Evolutionary conservation across 2,797 vertebrate genomes (phyloP).

Genomic region (Leontocebus nigricollis): DNA sequence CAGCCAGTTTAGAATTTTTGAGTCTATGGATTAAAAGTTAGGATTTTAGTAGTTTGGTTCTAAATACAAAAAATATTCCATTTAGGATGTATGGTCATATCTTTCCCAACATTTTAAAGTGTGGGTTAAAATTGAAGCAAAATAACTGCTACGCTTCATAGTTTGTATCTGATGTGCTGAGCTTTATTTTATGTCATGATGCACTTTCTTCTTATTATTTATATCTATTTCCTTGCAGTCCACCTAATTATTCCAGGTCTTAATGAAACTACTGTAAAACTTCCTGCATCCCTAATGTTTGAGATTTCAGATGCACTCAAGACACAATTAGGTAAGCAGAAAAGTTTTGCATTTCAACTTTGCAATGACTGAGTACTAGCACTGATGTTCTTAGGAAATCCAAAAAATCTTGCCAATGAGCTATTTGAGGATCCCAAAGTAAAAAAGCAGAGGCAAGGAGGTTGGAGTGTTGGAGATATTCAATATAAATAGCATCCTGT

Average conservation of each 20-base stretch:
- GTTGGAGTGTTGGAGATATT: neutral
- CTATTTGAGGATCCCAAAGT: neutral
- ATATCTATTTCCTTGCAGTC: slow-evolving; percentile 78
- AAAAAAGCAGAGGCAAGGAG: neutral
- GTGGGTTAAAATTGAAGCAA: neutral
- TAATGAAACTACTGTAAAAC: slow-evolving; percentile 84
- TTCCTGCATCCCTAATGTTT: slow-evolving; percentile 81
- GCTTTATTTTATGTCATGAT: neutral
- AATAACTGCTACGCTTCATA: neutral
- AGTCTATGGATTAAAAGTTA: neutral
- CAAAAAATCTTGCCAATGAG: neutral
- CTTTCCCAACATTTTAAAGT: neutral
- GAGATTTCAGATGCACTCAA: slow-evolving; percentile 83
- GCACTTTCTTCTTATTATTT: neutral
- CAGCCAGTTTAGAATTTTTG: neutral
- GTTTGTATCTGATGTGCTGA: neutral
- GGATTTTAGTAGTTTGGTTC: neutral
- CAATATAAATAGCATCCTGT: neutral
- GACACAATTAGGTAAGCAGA: slow-evolving; percentile 83
- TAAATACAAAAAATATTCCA: neutral
- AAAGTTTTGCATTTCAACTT: neutral
- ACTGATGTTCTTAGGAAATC: neutral
- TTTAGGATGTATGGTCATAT: neutral
- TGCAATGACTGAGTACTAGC: accelerated
- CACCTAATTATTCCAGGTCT: slow-evolving; percentile 86